Evolutionary conservation across 2,888 invertebrate species (phyloP).

Genomic region (Drosophila phalerata): DNA sequence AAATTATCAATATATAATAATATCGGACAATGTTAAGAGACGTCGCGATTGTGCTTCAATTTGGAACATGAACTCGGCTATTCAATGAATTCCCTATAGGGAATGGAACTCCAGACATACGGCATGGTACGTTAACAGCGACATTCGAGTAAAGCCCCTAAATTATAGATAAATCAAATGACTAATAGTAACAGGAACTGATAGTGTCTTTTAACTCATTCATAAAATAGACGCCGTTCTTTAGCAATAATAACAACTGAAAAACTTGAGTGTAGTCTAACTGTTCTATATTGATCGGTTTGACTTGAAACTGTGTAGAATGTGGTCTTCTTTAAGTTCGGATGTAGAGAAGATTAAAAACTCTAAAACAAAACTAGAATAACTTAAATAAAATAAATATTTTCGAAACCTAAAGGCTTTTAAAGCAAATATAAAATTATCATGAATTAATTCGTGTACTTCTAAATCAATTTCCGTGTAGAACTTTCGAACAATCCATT

Average conservation of each 20-base stretch:
- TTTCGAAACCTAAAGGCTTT: background rate
- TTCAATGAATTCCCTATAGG: constrained; percentile 26
- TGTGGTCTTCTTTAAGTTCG: no score
- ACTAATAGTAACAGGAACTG: constrained; percentile 5
- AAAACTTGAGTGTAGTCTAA: no score
- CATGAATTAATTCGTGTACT: background rate
- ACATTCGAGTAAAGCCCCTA: constrained; percentile 1
- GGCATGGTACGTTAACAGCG: constrained; percentile 4
- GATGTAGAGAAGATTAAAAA: background rate
- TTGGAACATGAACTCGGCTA: constrained; percentile 16
- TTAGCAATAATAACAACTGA: background rate
- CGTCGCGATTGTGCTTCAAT: background rate
- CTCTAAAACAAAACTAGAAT: background rate
- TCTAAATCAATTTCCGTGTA: background rate
- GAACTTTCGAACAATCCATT: background rate
- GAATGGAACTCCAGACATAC: constrained; percentile 4
- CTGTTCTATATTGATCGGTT: no score
- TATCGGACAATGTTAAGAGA: constrained; percentile 15
- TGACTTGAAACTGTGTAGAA: no score
- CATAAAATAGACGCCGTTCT: background rate
- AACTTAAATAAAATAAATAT: background rate
- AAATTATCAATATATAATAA: constrained; percentile 23
- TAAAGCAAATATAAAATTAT: background rate
- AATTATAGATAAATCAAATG: constrained; percentile 16
- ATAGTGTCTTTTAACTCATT: constrained; percentile 4